A percentile compares a stretch with the other conserved stretches of the same genome.
These are phyloP conservation scores for Polydrusus pterygomalis DNA, from an alignment of 2,888 invertebrate genomes.

Conservation along the genomic window DNA sequence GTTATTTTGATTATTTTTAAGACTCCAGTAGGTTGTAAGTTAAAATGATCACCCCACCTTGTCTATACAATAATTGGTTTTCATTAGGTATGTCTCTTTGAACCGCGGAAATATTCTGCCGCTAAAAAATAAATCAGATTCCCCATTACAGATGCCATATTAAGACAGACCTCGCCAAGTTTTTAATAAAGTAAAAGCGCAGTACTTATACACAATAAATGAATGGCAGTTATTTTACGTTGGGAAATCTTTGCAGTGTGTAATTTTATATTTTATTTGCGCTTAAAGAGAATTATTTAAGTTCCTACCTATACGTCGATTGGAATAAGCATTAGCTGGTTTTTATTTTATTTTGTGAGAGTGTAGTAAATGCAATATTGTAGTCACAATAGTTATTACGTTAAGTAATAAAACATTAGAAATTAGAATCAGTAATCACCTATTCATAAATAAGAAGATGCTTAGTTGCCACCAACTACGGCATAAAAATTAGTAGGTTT, in stretches of 20 bases:
- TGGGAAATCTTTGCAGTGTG: conserved; percentile 14
- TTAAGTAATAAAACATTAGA: background rate
- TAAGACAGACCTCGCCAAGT: conserved; percentile 5
- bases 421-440: background rate
- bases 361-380: background rate
- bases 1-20: too few species aligned
- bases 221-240: conserved; percentile 9
- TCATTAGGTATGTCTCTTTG: background rate
- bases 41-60: too few species aligned
- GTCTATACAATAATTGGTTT: background rate
- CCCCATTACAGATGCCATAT: conserved; percentile 3
- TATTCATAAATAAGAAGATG: too few species aligned
- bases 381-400: too few species aligned
- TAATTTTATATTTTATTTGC: conserved; percentile 20
- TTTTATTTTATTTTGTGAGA: conserved; percentile 2
- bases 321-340: background rate
- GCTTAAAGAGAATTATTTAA: conserved; percentile 22
- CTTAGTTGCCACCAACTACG: too few species aligned
- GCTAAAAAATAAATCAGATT: conserved; percentile 12
- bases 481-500: too few species aligned
- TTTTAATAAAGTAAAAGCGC: conserved; percentile 32
- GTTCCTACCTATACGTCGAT: background rate
- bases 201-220: conserved; percentile 8
- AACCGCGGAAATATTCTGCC: background rate
- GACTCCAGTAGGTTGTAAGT: too few species aligned